Conservation (phyloP, 2,797 vertebrate species). For the Molossus alvarezi region DNA sequence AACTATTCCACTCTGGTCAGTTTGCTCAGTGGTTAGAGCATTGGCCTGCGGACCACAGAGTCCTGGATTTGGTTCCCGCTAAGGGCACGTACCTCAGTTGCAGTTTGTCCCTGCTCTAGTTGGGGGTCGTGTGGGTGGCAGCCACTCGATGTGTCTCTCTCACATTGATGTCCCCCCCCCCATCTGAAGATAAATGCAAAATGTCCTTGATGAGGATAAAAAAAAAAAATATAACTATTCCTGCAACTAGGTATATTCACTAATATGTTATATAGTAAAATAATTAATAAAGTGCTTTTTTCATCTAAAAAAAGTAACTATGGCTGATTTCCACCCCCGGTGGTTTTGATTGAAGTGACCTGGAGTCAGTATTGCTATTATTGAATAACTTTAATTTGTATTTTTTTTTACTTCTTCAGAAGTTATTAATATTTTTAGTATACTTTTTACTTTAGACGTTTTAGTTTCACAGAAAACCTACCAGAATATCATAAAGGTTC, state of each 20-base stretch:
- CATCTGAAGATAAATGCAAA: too few species aligned
- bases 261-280: not conserved
- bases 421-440: not conserved
- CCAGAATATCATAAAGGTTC: not conserved
- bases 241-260: constrained; percentile 20
- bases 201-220: too few species aligned
- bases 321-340: not conserved
- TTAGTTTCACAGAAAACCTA: constrained; percentile 34
- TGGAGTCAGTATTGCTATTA: not conserved
- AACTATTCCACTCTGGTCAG: not conserved
- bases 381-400: not conserved
- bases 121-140: too few species aligned
- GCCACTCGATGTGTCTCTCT: too few species aligned
- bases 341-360: not conserved
- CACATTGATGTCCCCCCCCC: too few species aligned
- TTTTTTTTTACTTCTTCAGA: constrained; percentile 31
- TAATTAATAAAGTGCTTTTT: constrained; percentile 58
- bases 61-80: not conserved
- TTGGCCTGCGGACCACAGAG: not conserved
- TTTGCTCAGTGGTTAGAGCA: not conserved
- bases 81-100: too few species aligned
- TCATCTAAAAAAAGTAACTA: not conserved
- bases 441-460: not conserved
- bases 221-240: not conserved
- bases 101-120: too few species aligned